Conservation (phyloP, 1,140 invertebrate genomes). For the Drosophila fuyamai region DNA sequence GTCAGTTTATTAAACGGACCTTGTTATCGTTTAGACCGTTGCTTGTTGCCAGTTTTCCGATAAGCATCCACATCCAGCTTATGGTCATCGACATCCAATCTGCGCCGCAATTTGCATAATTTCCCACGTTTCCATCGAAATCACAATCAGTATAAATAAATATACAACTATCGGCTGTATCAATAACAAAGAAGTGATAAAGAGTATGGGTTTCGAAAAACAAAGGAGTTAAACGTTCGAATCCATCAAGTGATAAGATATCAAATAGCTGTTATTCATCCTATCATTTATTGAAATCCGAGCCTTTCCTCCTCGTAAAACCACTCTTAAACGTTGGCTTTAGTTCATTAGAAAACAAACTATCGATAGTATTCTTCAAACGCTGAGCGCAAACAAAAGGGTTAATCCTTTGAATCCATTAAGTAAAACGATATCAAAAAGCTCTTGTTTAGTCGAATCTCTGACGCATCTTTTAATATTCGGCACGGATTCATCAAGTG, state of each 20-base stretch:
- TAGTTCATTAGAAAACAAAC: neutral
- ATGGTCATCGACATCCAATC: slow-evolving; percentile 74
- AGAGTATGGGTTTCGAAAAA: slow-evolving; percentile 24
- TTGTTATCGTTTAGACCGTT: slow-evolving; percentile 20
- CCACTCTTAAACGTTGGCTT: neutral
- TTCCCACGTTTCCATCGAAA: slow-evolving; percentile 66
- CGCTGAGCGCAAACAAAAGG: neutral
- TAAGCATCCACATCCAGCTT: slow-evolving; percentile 58
- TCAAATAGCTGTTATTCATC: slow-evolving; percentile 2
- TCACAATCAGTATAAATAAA: slow-evolving; percentile 45
- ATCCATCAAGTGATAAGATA: slow-evolving; percentile 42
- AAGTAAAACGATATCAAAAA: neutral
- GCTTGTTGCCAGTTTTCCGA: slow-evolving; percentile 32
- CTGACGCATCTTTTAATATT: too few relatives aligned
- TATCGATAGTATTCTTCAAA: neutral
- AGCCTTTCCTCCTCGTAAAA: slow-evolving; percentile 1
- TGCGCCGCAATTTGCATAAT: slow-evolving; percentile 77
- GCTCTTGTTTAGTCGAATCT: neutral
- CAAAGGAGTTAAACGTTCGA: slow-evolving; percentile 18
- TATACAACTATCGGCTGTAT: slow-evolving; percentile 49
- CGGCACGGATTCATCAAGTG: too few relatives aligned
- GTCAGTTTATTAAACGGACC: slow-evolving; percentile 40
- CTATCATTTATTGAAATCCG: slow-evolving; percentile 6
- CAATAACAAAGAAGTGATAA: slow-evolving; percentile 57
- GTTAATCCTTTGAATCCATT: neutral